Percentiles rank a stretch among this genome's conserved stretches.
Evolutionary conservation across 2,113 vertebrate species (phyloP).

Genomic region (Microtus oregoni): DNA sequence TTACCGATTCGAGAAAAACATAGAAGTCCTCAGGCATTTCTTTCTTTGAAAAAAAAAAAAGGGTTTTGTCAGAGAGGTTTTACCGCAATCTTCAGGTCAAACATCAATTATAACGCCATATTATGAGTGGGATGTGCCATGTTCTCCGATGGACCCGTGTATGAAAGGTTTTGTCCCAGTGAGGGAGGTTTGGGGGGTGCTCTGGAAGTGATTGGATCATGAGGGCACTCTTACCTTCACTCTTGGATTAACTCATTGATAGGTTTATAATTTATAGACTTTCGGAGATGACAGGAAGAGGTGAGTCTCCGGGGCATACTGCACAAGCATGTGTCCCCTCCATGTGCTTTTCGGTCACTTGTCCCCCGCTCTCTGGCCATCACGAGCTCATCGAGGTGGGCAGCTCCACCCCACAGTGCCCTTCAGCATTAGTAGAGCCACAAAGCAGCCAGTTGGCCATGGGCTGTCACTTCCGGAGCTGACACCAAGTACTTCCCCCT

Average conservation of each 20-base stretch:
- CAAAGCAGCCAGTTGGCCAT: background rate
- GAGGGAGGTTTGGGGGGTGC: background rate
- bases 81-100: background rate
- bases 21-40: background rate
- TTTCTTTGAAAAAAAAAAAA: background rate
- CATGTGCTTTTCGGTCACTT: too few species aligned
- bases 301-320: background rate
- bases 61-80: too few species aligned
- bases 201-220: background rate
- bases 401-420: background rate
- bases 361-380: too few species aligned
- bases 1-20: background rate
- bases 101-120: fast-evolving
- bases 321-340: background rate
- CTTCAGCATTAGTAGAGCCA: background rate
- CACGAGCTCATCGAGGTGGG: background rate
- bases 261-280: background rate
- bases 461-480: background rate
- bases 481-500: background rate
- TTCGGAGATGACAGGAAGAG: background rate
- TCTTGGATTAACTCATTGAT: background rate
- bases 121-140: too few species aligned
- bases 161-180: background rate
- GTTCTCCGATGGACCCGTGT: background rate
- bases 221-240: background rate